A percentile compares a stretch with the other conserved stretches of the same genome.
Conservation (phyloP, 2,113 vertebrate genomes). For the Ascaphus truei region DNA sequence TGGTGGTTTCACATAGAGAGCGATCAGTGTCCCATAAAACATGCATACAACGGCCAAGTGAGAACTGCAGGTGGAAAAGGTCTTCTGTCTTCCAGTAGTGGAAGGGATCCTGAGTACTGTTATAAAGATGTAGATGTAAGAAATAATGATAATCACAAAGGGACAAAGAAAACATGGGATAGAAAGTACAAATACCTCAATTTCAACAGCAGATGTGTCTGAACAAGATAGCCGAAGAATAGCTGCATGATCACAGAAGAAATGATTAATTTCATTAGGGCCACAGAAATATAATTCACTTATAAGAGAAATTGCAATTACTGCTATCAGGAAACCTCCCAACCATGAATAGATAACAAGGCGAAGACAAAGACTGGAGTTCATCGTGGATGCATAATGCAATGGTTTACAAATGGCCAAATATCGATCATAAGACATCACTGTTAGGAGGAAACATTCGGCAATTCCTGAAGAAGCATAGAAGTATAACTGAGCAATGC, state of each 20-base stretch:
- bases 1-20: slow-evolving; percentile 28
- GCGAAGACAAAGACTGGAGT: background rate
- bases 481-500: slow-evolving; percentile 31
- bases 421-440: slow-evolving; percentile 46
- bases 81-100: slow-evolving; percentile 29
- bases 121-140: slow-evolving; percentile 36
- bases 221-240: background rate
- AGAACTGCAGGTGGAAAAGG: slow-evolving; percentile 42
- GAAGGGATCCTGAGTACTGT: slow-evolving; percentile 34
- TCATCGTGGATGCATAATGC: background rate
- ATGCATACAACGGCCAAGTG: slow-evolving; percentile 37
- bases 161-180: background rate
- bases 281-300: background rate
- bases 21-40: slow-evolving; percentile 39
- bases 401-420: slow-evolving; percentile 42
- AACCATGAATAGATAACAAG: background rate
- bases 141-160: slow-evolving; percentile 16
- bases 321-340: background rate
- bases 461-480: slow-evolving; percentile 24
- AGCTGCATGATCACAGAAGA: background rate
- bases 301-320: background rate
- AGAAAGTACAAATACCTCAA: background rate
- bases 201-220: background rate
- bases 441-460: slow-evolving; percentile 43
- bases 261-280: background rate